phyloP scores from a whole-genome alignment of 2,113 vertebrate species.

The Gymnobelideus leadbeateri region DNA sequence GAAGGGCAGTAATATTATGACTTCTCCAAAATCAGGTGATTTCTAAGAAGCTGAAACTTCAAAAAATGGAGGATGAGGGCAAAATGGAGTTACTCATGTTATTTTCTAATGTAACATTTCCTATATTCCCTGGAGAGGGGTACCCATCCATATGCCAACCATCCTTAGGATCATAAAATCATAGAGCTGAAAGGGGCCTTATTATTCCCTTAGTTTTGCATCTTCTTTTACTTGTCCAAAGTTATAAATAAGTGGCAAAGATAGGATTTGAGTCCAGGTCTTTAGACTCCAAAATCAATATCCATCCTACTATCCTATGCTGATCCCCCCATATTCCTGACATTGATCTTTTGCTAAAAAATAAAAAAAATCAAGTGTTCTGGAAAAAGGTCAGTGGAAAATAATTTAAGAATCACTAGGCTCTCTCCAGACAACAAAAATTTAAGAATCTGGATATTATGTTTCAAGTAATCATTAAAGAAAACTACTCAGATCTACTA shows the following conservation, averaged over 20 bases:
- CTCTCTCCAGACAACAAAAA: no score
- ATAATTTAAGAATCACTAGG: no score
- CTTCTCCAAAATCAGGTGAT: not conserved
- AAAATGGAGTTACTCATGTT: not conserved
- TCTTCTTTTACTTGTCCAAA: conserved; percentile 13
- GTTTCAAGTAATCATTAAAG: no score
- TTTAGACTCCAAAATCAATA: not conserved
- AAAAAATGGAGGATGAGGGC: not conserved
- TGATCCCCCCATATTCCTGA: no score
- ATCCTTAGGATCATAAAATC: not conserved
- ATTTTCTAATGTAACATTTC: not conserved
- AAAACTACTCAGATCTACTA: no score
- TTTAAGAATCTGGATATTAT: no score
- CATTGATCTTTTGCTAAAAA: no score
- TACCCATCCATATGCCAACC: not conserved
- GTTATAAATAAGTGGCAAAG: not conserved
- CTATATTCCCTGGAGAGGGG: not conserved
- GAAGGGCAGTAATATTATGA: not conserved
- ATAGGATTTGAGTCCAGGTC: conserved; percentile 14
- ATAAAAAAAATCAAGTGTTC: no score
- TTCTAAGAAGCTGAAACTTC: not conserved
- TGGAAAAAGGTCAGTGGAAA: no score
- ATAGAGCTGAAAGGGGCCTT: not conserved
- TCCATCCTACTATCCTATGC: no score
- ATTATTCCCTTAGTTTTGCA: conserved; percentile 16